Percentiles rank a stretch among this genome's conserved stretches.
These are phyloP conservation scores for Agrypnia vestita DNA, from an alignment of 1,140 invertebrate species.

Conservation along the genomic window DNA sequence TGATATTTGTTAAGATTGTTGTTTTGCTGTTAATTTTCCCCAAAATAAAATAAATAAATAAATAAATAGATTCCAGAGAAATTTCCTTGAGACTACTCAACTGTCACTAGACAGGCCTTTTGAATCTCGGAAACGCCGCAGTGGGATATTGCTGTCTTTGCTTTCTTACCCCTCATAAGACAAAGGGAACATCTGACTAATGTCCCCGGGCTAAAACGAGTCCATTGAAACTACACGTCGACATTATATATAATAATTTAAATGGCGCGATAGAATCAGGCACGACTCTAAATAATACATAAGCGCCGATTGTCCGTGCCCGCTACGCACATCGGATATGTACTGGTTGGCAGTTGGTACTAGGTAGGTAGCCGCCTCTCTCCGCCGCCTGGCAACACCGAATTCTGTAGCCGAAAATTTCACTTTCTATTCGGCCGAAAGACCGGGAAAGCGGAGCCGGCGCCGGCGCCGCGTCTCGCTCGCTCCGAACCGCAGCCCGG, in stretches of 20 bases:
- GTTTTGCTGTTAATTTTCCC: no score
- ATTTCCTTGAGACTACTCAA: no score
- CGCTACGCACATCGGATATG: constrained; percentile 7
- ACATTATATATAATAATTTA: not conserved
- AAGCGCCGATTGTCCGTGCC: constrained; percentile 21
- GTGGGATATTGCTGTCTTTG: no score
- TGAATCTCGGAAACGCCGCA: no score
- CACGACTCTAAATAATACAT: constrained; percentile 22
- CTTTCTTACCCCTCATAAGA: no score
- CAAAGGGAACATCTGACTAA: no score
- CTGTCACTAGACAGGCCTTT: no score
- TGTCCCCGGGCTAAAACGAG: no score
- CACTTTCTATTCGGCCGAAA: constrained; percentile 57
- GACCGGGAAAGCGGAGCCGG: not conserved
- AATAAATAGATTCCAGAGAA: no score
- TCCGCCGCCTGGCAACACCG: constrained; percentile 49
- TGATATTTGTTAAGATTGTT: no score
- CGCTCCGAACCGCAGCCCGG: not conserved
- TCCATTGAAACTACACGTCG: no score
- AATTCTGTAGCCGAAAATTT: constrained; percentile 58
- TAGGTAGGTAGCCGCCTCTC: not conserved
- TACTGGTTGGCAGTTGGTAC: not conserved
- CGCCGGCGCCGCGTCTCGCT: constrained; percentile 2
- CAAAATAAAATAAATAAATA: no score
- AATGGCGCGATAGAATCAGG: not conserved